These are phyloP conservation scores for Sinocyclocheilus grahami DNA, from an alignment of 2,113 vertebrate genomes.

Conservation along the genomic window DNA sequence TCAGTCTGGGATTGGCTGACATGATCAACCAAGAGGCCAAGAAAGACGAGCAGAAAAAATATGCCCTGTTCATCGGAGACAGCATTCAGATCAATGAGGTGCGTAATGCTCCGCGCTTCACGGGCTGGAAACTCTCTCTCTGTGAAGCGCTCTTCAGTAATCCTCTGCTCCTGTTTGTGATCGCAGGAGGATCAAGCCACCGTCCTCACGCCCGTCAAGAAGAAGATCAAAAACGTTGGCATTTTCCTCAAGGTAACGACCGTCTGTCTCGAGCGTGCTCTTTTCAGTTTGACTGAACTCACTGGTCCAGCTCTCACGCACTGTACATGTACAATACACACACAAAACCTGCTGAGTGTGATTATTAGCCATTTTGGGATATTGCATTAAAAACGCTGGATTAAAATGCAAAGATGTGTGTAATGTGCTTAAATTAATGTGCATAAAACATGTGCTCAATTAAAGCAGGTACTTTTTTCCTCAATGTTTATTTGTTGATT, in stretches of 20 bases:
- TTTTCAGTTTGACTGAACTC: too few species aligned
- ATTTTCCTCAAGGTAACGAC: constrained; percentile 87
- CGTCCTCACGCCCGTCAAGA: constrained; percentile 87
- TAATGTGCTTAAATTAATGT: too few species aligned
- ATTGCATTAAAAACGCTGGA: too few species aligned
- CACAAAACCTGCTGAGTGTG: too few species aligned
- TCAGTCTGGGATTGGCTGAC: constrained; percentile 87
- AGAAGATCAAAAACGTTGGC: constrained; percentile 93
- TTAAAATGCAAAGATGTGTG: too few species aligned
- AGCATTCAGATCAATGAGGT: constrained; percentile 90
- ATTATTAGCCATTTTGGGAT: too few species aligned
- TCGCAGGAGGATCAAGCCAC: constrained; percentile 84
- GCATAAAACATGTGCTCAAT: too few species aligned
- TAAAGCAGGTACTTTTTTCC: too few species aligned
- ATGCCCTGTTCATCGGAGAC: constrained; percentile 89
- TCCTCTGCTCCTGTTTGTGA: neutral
- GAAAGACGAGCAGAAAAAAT: constrained; percentile 89
- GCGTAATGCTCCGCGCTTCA: neutral
- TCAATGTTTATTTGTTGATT: too few species aligned
- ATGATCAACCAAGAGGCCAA: constrained; percentile 85
- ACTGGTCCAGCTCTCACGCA: neutral
- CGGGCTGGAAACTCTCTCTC: neutral
- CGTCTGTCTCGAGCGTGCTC: too few species aligned
- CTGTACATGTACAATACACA: too few species aligned
- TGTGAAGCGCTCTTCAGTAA: neutral